Evolutionary conservation across 2,888 invertebrate genomes (phyloP), one percentile per base, ranked within the genome.

Genomic region (Hirtodrosophila trivittata): DNA sequence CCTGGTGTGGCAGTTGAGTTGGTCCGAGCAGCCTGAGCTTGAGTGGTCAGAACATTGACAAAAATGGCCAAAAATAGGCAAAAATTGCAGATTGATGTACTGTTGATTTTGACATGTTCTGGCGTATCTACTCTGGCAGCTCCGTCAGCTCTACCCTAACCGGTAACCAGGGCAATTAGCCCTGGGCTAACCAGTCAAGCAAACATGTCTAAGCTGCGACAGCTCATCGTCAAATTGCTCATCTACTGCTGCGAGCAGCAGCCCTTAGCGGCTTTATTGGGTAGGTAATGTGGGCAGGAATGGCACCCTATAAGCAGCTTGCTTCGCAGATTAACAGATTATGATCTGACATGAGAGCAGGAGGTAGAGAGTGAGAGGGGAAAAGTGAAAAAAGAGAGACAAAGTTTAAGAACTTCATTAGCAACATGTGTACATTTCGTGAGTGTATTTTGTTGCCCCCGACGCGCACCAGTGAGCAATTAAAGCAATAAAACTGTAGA

Each of bases 361-460:
- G 5, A 30, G 9, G 9, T 3, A 32, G 32, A 32, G 32, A n/a
- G 32, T 5, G 32, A 32, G 32, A n/a, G 32, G 3, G 32, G 9
- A 3, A 32, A 6, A n/a, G 32, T 32, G 32, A 9, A 1, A 32
- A 9, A 32, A 38, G 66, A 69, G 52, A 68, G 72, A 73, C 64
- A 68, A 67, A 66, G 82, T 87, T 85, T 55, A 58, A 77, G 77
- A 81, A 77, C 87, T 87, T 87, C 85, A 82, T 82, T 82, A 82
- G 82, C 87, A 77, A 77, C 82, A 77, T 86, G 87, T 68, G 68
- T 59, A 62, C 75, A 51, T 68, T 54, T 25, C 37, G n/a, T 39
- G 51, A 59, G 60, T 68, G 65, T 58, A 68, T 76, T 67, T 67
- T 65, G 76, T 75, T 75, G 72, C 66, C 46, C 57, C 55, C 62